A percentile compares a stretch with the other conserved stretches of the same genome.
Conservation (phyloP, 2,797 vertebrate genomes). For the Brotula barbata region DNA sequence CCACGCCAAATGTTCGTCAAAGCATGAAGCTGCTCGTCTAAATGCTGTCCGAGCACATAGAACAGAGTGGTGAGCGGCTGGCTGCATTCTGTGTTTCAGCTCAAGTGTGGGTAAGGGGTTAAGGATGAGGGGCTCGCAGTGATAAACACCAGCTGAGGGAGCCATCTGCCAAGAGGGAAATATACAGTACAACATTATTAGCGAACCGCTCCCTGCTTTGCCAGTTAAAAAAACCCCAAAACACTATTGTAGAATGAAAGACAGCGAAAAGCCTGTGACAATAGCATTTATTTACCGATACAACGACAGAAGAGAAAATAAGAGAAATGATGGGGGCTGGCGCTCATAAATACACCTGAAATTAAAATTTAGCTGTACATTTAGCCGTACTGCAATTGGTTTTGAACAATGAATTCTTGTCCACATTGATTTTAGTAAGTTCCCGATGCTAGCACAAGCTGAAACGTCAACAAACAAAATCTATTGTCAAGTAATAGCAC, state of each 20-base stretch:
- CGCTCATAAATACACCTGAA: background rate
- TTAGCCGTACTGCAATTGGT: background rate
- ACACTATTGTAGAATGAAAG: background rate
- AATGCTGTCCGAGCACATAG: constrained; percentile 1
- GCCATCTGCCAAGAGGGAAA: constrained; percentile 44
- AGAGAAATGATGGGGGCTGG: background rate
- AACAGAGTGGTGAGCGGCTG: background rate
- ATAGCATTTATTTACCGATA: background rate
- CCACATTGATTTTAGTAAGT: background rate
- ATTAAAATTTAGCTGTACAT: background rate
- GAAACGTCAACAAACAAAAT: constrained; percentile 1
- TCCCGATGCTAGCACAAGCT: background rate
- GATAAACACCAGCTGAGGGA: constrained; percentile 52
- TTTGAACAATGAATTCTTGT: too few species aligned
- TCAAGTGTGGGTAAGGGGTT: constrained; percentile 13
- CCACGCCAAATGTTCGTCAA: constrained; percentile 41
- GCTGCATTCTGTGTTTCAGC: constrained; percentile 12
- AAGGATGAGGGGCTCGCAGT: constrained; percentile 21
- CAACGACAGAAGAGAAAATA: background rate
- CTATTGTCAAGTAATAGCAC: constrained; percentile 9
- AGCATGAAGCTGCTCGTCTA: constrained; percentile 20
- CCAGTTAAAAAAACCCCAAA: too few species aligned
- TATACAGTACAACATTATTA: constrained; percentile 17
- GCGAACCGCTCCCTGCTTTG: constrained; percentile 31
- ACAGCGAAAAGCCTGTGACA: background rate